phyloP scores from a whole-genome alignment of 1,140 invertebrate species.

The Megathymus violae region DNA sequence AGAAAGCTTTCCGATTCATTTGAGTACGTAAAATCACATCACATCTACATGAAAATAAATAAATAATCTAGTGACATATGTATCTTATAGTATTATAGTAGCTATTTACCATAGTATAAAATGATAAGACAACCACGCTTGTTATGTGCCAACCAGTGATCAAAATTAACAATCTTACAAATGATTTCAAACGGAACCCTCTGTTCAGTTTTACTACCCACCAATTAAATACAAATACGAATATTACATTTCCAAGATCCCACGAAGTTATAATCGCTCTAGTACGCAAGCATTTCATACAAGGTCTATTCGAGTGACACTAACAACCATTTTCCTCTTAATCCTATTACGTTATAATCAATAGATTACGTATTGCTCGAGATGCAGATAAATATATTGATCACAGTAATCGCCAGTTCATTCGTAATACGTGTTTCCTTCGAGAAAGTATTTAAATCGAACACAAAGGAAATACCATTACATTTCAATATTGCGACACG shows the following conservation, averaged over 20 bases:
- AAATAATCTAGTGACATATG: too few relatives aligned
- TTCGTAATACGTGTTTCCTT: slow-evolving; percentile 13
- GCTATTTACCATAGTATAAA: too few relatives aligned
- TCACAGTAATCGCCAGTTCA: background rate
- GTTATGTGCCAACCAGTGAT: too few relatives aligned
- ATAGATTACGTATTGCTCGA: background rate
- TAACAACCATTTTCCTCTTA: slow-evolving; percentile 5
- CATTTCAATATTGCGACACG: slow-evolving; percentile 14
- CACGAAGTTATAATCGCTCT: background rate
- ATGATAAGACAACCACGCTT: too few relatives aligned
- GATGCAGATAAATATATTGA: slow-evolving; percentile 1
- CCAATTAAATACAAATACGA: too few relatives aligned
- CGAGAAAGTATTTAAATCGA: slow-evolving; percentile 13
- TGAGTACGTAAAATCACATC: background rate
- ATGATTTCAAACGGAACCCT: too few relatives aligned
- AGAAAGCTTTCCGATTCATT: slow-evolving; percentile 1
- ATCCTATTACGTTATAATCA: slow-evolving; percentile 17
- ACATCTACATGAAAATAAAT: too few relatives aligned
- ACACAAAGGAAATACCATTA: slow-evolving; percentile 11
- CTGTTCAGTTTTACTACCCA: too few relatives aligned
- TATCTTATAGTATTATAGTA: too few relatives aligned
- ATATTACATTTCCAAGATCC: background rate
- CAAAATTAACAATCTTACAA: too few relatives aligned
- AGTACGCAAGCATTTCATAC: background rate
- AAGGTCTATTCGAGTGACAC: background rate